Evolutionary conservation across 2,113 vertebrate genomes (phyloP), one percentile per base, ranked within the genome.

Genomic region (Chiloscyllium plagiosum): DNA sequence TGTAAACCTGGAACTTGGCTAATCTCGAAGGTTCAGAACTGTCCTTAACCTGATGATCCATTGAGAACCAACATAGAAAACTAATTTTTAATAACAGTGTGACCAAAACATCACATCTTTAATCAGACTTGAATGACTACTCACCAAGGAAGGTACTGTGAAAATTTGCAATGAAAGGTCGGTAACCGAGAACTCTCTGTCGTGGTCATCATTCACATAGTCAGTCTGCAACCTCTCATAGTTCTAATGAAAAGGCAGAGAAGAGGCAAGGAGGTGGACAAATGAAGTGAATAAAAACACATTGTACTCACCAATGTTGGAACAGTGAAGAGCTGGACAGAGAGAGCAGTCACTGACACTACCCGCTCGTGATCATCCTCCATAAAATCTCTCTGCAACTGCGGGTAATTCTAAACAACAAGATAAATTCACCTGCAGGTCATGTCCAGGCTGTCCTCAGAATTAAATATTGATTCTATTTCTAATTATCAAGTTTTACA

Each of bases 351-450:
- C 98, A 99, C 98, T 97, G 99, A 99, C 97, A 99, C 98, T 98
- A 99, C 98, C 97, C 99, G 98, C 97, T 99, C 99, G 97, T 99
- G 99, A 98, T 99, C 99, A 97, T 99, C 99, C 97, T 99, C 99
- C 99, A 99, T 98, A 98, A 99, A 99, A 98, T 99, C 99, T 98
- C 98, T 99, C 98, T 99, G 99, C 97, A 99, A 98, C 97, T 98
- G 98, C 98, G 98, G 98, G 98, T 99, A 99, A 98, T 98, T 99
- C 99, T 99, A 98, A 97, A 98, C 97, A 98, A 98, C 98, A 98
- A 98, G 98, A 96, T 87, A 99, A 97, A 98, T 98, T 98, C 98
- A 99, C 98, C 98, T 98, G 98, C 97, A 85, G 98, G 98, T 98
- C 97, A 97, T 97, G 97, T 98, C 97, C 97, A 97, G 97, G 98